These are phyloP conservation scores for Sarcophaga bullata DNA, from an alignment of 1,140 invertebrate species.

Conservation along the genomic window DNA sequence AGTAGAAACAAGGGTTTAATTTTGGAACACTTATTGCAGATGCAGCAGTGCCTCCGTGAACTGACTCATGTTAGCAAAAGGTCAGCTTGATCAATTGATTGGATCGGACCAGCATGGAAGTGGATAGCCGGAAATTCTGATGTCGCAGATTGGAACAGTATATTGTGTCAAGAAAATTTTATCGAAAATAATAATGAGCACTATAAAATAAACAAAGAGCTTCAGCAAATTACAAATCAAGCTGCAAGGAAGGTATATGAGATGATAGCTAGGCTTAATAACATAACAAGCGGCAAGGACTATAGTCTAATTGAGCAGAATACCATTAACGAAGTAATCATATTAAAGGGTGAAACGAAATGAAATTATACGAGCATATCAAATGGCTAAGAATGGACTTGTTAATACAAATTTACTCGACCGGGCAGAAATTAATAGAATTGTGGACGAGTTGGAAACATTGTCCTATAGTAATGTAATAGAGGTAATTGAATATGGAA, in stretches of 20 bases:
- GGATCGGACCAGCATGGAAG: conserved; percentile 21
- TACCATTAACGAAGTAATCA: background rate
- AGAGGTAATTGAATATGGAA: background rate
- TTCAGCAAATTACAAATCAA: conserved; percentile 1
- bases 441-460: background rate
- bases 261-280: no score
- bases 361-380: conserved; percentile 23
- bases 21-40: no score
- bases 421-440: conserved; percentile 16
- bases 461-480: background rate
- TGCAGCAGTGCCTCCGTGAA: background rate
- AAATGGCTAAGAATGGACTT: conserved; percentile 13
- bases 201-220: background rate
- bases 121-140: conserved; percentile 14
- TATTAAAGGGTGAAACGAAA: conserved; percentile 26
- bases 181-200: background rate
- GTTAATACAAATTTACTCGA: conserved; percentile 28
- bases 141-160: background rate
- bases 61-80: background rate
- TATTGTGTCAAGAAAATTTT: background rate
- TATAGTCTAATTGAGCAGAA: background rate
- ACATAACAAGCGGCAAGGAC: background rate
- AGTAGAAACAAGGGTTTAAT: no score
- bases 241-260: background rate
- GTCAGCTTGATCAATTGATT: conserved; percentile 7